A percentile compares a stretch with the other conserved stretches of the same genome.
Evolutionary conservation across 1,140 invertebrate species (phyloP).

Genomic region (Rhopalosiphum maidis): DNA sequence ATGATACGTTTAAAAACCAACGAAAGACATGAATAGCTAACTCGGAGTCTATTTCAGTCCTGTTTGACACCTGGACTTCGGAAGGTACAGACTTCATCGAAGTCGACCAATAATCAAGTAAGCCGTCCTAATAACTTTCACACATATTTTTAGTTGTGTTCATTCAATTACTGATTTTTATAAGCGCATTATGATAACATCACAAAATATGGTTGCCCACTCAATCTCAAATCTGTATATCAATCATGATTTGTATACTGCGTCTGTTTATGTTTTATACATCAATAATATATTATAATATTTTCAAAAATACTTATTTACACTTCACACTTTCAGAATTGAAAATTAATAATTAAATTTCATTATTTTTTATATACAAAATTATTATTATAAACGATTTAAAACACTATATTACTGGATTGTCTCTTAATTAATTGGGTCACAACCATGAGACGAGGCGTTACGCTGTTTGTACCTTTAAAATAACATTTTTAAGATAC

Average conservation of each 20-base stretch:
- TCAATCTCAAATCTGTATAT: neutral
- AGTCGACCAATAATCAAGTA: constrained; percentile 63
- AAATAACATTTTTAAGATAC: too few relatives aligned
- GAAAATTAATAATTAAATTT: too few relatives aligned
- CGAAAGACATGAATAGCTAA: neutral
- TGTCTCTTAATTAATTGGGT: too few relatives aligned
- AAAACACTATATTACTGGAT: too few relatives aligned
- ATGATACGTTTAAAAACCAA: neutral
- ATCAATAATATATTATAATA: neutral
- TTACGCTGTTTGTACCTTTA: too few relatives aligned
- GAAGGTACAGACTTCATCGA: constrained; percentile 22
- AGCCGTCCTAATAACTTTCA: constrained; percentile 60
- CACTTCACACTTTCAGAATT: too few relatives aligned
- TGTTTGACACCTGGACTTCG: neutral
- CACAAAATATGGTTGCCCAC: neutral
- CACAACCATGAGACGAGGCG: too few relatives aligned
- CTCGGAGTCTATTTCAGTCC: neutral
- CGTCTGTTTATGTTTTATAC: neutral
- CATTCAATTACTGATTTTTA: too few relatives aligned
- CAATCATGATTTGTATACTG: neutral
- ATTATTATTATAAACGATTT: too few relatives aligned
- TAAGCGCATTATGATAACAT: too few relatives aligned
- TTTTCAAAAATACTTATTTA: neutral
- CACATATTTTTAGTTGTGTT: constrained; percentile 60
- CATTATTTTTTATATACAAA: too few relatives aligned